Percentiles rank a stretch among this genome's conserved stretches.
Evolutionary conservation across 2,797 vertebrate species (phyloP).

Genomic region (Helostoma temminkii): DNA sequence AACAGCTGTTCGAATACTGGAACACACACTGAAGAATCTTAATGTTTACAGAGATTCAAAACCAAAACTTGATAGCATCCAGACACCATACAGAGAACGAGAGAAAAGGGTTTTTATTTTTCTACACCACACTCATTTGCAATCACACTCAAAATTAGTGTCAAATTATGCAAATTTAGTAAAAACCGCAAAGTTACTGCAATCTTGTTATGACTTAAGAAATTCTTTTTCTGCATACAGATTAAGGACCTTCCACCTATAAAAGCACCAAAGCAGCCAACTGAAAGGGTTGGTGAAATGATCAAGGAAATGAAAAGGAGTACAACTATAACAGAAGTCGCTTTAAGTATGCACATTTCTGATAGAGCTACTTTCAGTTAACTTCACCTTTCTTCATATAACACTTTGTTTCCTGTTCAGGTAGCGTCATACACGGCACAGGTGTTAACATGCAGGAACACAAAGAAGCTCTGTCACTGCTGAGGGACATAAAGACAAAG

Average conservation of each 20-base stretch:
- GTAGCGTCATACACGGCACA: slow-evolving; percentile 38
- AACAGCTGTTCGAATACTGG: slow-evolving; percentile 84
- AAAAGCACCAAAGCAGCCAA: slow-evolving; percentile 52
- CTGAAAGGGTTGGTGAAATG: slow-evolving; percentile 68
- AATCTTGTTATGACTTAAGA: neutral
- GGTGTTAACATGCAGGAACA: slow-evolving; percentile 57
- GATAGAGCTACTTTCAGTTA: neutral
- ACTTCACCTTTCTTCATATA: neutral
- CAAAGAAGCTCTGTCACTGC: slow-evolving; percentile 71
- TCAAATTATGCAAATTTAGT: slow-evolving; percentile 1
- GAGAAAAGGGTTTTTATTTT: slow-evolving; percentile 79
- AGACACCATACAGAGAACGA: slow-evolving; percentile 74
- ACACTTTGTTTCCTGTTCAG: slow-evolving; percentile 58
- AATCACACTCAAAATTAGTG: neutral
- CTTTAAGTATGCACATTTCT: slow-evolving; percentile 68
- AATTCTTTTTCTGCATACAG: slow-evolving; percentile 48
- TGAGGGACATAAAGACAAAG: slow-evolving; percentile 77
- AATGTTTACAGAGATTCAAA: slow-evolving; percentile 80
- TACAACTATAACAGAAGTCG: slow-evolving; percentile 60
- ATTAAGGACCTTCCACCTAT: slow-evolving; percentile 62
- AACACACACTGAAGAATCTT: slow-evolving; percentile 83
- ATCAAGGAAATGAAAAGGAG: slow-evolving; percentile 70
- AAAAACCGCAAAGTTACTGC: neutral
- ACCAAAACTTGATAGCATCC: slow-evolving; percentile 77
- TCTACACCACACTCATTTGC: neutral